phyloP scores from a whole-genome alignment of 2,797 vertebrate genomes.

The Alosa sapidissima region DNA sequence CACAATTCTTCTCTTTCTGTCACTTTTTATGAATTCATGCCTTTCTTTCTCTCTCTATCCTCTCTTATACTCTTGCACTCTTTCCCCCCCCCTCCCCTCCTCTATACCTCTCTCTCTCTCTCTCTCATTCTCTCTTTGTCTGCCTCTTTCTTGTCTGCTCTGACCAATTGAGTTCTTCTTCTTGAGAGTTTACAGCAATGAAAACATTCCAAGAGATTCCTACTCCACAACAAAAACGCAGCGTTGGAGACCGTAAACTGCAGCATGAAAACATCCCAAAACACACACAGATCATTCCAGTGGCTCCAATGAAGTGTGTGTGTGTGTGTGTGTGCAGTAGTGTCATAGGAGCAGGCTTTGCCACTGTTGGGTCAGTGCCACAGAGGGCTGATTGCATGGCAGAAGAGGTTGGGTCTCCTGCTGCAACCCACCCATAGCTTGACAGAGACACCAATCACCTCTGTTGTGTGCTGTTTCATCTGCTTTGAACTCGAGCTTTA shows the following conservation, averaged over 20 bases:
- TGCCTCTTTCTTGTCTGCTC: background rate
- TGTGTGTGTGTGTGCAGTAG: background rate
- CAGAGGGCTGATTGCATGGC: background rate
- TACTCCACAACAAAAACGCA: background rate
- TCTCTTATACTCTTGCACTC: no score
- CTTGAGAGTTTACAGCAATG: background rate
- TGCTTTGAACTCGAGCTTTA: background rate
- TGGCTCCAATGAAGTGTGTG: background rate
- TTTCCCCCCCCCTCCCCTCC: no score
- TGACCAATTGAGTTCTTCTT: background rate
- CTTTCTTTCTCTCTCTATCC: slow-evolving; percentile 54
- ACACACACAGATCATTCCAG: background rate
- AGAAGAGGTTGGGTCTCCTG: background rate
- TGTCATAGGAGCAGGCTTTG: background rate
- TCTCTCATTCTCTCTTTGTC: background rate
- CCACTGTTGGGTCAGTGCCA: background rate
- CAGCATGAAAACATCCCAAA: background rate
- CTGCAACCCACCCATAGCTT: background rate
- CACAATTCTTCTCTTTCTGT: background rate
- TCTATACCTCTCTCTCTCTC: no score
- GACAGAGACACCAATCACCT: no score
- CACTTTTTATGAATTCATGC: slow-evolving; percentile 58
- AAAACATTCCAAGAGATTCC: background rate
- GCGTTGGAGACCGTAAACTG: background rate
- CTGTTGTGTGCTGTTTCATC: background rate